Evolutionary conservation across 2,888 invertebrate species (phyloP).

Genomic region (Drosophila nr. perissopoda): DNA sequence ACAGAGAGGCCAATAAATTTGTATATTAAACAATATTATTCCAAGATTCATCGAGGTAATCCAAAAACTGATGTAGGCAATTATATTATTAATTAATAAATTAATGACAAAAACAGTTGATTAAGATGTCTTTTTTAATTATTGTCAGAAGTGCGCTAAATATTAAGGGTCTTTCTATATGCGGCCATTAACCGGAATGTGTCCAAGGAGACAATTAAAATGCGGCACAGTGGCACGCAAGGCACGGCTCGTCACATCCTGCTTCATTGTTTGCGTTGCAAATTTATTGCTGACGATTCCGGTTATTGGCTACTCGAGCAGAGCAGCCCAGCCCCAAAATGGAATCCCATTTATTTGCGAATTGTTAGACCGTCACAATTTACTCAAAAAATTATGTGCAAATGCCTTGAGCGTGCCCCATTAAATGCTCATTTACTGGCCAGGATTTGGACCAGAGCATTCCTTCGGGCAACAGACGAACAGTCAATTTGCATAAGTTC

Average conservation of each 20-base stretch:
- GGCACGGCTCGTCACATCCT: conserved; percentile 32
- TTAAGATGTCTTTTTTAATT: not conserved
- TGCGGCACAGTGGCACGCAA: conserved; percentile 37
- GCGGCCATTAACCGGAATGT: conserved; percentile 34
- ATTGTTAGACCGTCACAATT: conserved; percentile 45
- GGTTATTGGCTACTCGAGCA: conserved; percentile 22
- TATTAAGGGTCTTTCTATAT: conserved; percentile 29
- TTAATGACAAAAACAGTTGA: not conserved
- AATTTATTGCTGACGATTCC: conserved; percentile 53
- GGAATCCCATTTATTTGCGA: conserved; percentile 45
- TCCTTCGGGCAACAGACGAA: conserved; percentile 39
- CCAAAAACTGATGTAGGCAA: not conserved
- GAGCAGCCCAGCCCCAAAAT: conserved; percentile 9
- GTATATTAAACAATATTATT: not conserved
- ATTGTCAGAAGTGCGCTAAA: not conserved
- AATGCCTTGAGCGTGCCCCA: conserved; percentile 58
- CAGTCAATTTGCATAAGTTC: conserved; percentile 52
- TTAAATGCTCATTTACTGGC: conserved; percentile 58
- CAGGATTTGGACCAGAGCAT: conserved; percentile 5
- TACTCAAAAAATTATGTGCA: conserved; percentile 39
- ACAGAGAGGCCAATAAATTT: not conserved
- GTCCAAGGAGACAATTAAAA: conserved; percentile 30
- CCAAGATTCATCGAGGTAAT: not conserved
- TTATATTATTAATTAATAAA: not conserved
- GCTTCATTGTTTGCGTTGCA: conserved; percentile 30